phyloP scores from a whole-genome alignment of 2,113 vertebrate species.

The zebrafish (Danio rerio) region DNA sequence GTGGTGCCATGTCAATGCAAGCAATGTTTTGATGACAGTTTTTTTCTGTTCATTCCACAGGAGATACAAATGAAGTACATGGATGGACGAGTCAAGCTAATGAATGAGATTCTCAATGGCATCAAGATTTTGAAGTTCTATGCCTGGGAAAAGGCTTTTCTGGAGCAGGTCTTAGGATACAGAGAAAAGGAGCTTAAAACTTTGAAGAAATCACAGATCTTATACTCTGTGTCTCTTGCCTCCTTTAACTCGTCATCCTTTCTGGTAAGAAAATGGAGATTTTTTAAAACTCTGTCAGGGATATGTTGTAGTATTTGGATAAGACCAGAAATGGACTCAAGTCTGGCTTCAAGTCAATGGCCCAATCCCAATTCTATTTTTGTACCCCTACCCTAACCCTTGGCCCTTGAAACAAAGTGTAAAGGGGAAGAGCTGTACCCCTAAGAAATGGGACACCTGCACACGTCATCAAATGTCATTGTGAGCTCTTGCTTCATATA shows the following conservation, averaged over 20 bases:
- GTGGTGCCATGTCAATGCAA: background rate
- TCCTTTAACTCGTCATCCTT: conserved; percentile 94
- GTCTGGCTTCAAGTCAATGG: too few relatives aligned
- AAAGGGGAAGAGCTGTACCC: too few relatives aligned
- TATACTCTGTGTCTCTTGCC: conserved; percentile 90
- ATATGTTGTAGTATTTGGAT: background rate
- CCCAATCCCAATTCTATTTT: too few relatives aligned
- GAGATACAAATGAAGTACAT: conserved; percentile 91
- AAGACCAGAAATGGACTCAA: background rate
- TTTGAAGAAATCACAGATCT: conserved; percentile 85
- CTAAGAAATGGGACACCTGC: too few relatives aligned
- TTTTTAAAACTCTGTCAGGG: background rate
- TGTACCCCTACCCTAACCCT: too few relatives aligned
- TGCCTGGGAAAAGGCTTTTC: conserved; percentile 91
- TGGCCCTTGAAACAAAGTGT: too few relatives aligned
- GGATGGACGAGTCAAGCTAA: conserved; percentile 87
- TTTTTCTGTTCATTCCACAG: conserved; percentile 66
- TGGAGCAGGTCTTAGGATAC: conserved; percentile 80
- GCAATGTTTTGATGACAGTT: background rate
- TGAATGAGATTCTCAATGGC: conserved; percentile 84
- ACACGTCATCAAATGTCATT: too few relatives aligned
- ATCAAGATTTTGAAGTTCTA: conserved; percentile 90
- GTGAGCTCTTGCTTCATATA: too few relatives aligned
- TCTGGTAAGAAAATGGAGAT: conserved; percentile 76
- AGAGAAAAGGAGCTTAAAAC: conserved; percentile 85